Percentiles rank a stretch among this genome's conserved stretches.
These are phyloP conservation scores for Sebastes fasciatus DNA, from an alignment of 2,113 vertebrate species.

Conservation along the genomic window DNA sequence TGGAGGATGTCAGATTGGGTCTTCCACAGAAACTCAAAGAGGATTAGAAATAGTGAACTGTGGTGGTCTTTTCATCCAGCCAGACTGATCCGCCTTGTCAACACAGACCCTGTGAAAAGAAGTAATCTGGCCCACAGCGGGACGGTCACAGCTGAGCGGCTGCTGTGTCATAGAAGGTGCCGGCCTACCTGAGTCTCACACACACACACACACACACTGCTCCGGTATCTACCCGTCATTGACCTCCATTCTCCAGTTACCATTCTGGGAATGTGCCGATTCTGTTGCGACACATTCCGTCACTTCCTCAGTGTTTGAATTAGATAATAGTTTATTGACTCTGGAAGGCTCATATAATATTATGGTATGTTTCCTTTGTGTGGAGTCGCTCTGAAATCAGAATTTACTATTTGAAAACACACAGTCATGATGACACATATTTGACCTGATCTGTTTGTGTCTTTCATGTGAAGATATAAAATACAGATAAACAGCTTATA, in stretches of 20 bases:
- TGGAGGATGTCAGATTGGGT: constrained; percentile 10
- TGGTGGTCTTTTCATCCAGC: constrained; percentile 18
- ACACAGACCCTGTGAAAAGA: constrained; percentile 31
- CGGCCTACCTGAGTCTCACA: background rate
- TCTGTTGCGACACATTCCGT: constrained; percentile 19
- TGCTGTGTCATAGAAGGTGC: constrained; percentile 10
- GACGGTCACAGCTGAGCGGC: constrained; percentile 32
- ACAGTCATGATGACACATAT: background rate
- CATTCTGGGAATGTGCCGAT: constrained; percentile 3
- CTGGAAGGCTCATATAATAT: background rate
- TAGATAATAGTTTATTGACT: constrained; percentile 27
- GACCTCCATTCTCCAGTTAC: constrained; percentile 34
- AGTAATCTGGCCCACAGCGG: constrained; percentile 35
- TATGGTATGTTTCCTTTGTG: background rate
- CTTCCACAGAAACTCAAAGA: constrained; percentile 25
- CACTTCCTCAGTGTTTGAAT: constrained; percentile 35
- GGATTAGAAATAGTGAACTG: constrained; percentile 44
- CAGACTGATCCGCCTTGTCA: constrained; percentile 34
- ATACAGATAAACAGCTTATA: background rate
- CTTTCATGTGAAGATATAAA: background rate
- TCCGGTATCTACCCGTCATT: constrained; percentile 4
- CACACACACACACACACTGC: background rate
- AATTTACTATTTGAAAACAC: background rate
- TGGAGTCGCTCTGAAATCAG: background rate
- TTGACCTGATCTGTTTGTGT: no score